A percentile compares a stretch with the other conserved stretches of the same genome.
phyloP scores from a whole-genome alignment of 1,140 invertebrate genomes.

The Atta colombica region DNA sequence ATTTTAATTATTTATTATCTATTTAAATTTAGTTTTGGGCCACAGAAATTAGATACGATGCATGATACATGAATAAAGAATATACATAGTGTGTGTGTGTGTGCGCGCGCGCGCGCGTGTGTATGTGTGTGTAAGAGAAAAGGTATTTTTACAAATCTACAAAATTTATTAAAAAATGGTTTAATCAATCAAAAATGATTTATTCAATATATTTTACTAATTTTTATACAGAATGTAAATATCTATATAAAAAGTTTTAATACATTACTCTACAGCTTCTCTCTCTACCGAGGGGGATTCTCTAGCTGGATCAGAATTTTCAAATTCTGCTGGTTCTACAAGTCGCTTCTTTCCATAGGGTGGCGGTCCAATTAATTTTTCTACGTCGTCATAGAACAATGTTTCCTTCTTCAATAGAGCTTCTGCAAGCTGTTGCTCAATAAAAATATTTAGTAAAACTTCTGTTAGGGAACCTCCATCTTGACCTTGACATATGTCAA shows the following conservation, averaged over 20 bases:
- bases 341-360: conserved; percentile 93
- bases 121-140: neutral
- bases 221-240: conserved; percentile 44
- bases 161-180: conserved; percentile 3
- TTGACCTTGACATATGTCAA: too few species aligned
- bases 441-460: conserved; percentile 40
- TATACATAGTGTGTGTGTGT: too few species aligned
- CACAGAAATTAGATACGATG: neutral
- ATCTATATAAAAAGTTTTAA: conserved; percentile 26
- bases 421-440: conserved; percentile 92
- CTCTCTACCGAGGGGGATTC: conserved; percentile 36
- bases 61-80: neutral
- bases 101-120: too few species aligned
- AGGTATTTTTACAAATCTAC: conserved; percentile 4
- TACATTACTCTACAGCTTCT: neutral
- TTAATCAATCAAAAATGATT: neutral
- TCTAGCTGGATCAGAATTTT: conserved; percentile 86
- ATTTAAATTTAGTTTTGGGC: neutral
- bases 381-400: conserved; percentile 96
- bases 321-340: conserved; percentile 93
- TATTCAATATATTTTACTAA: neutral
- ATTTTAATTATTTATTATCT: conserved; percentile 30
- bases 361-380: conserved; percentile 95
- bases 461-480: too few species aligned
- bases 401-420: conserved; percentile 96